Evolutionary conservation across 2,113 vertebrate genomes (phyloP).

Genomic region (Sylvietta virens): DNA sequence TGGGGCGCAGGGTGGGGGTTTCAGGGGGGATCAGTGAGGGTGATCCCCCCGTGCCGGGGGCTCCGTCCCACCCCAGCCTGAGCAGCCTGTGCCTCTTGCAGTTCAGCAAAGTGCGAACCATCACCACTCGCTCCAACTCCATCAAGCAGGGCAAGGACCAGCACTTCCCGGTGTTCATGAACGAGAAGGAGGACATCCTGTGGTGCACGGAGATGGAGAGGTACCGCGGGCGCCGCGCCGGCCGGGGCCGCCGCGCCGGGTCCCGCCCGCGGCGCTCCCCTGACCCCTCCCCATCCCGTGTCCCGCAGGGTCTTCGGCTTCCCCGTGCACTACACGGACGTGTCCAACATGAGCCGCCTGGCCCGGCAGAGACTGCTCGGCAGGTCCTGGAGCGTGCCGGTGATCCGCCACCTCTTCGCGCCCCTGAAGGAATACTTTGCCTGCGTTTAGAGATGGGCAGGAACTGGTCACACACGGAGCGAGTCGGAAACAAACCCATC

Average conservation of each 20-base stretch:
- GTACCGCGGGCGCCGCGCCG: slow-evolving; percentile 43
- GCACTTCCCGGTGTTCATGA: slow-evolving; percentile 98
- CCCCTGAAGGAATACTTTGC: slow-evolving; percentile 99
- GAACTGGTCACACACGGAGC: slow-evolving; percentile 72
- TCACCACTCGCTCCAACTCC: slow-evolving; percentile 97
- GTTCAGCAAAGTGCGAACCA: slow-evolving; percentile 98
- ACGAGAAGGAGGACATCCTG: slow-evolving; percentile 96
- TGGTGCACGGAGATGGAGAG: slow-evolving; percentile 99
- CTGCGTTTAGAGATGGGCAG: slow-evolving; percentile 80
- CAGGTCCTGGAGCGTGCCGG: slow-evolving; percentile 96
- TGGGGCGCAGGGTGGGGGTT: background rate
- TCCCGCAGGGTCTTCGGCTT: slow-evolving; percentile 82
- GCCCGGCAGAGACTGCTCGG: slow-evolving; percentile 96
- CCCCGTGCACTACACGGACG: slow-evolving; percentile 97
- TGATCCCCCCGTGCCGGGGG: rapidly evolving
- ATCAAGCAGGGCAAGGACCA: slow-evolving; percentile 99
- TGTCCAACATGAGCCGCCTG: slow-evolving; percentile 99
- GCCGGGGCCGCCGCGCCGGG: rapidly evolving
- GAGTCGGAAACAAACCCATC: slow-evolving; percentile 74
- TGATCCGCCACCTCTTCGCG: slow-evolving; percentile 97
- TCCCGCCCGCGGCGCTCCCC: rapidly evolving
- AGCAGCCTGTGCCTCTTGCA: slow-evolving; percentile 64
- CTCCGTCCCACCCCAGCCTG: background rate
- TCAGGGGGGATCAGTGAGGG: rapidly evolving
- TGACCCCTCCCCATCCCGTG: background rate